A percentile compares a stretch with the other conserved stretches of the same genome.
These are phyloP conservation scores for Varanus komodoensis DNA, from an alignment of 2,113 vertebrate genomes.

Conservation along the genomic window DNA sequence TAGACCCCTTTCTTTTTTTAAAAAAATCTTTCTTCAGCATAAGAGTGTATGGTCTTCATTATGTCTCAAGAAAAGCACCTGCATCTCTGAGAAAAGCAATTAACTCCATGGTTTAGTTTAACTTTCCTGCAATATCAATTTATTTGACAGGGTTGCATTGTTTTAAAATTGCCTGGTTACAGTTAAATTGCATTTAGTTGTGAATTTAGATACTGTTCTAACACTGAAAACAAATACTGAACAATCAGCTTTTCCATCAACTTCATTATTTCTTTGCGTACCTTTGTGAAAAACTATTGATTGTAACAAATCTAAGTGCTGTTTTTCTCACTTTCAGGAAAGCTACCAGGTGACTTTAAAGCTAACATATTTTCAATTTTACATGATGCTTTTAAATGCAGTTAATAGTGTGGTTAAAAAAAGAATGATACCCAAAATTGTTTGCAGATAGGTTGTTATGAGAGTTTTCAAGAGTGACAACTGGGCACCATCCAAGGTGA, in stretches of 20 bases:
- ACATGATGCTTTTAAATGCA: background rate
- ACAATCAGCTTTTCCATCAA: slow-evolving; percentile 2
- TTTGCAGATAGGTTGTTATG: background rate
- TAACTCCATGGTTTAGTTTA: slow-evolving; percentile 31
- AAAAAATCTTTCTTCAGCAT: background rate
- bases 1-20: background rate
- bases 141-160: slow-evolving; percentile 36
- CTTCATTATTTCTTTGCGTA: slow-evolving; percentile 26
- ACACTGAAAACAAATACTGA: slow-evolving; percentile 21
- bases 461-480: background rate
- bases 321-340: background rate
- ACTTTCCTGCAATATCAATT: slow-evolving; percentile 35
- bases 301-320: slow-evolving; percentile 4
- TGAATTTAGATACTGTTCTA: slow-evolving; percentile 10
- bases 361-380: slow-evolving; percentile 2
- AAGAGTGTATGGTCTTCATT: slow-evolving; percentile 19
- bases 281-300: slow-evolving; percentile 17
- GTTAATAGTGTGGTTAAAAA: background rate
- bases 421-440: background rate
- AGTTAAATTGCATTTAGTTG: slow-evolving; percentile 22
- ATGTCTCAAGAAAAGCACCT: slow-evolving; percentile 22
- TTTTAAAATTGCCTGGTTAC: slow-evolving; percentile 30
- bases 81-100: slow-evolving; percentile 31
- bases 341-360: background rate
- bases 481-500: background rate